Conservation (phyloP, 2,113 vertebrate species). For the Phoxinus phoxinus region DNA sequence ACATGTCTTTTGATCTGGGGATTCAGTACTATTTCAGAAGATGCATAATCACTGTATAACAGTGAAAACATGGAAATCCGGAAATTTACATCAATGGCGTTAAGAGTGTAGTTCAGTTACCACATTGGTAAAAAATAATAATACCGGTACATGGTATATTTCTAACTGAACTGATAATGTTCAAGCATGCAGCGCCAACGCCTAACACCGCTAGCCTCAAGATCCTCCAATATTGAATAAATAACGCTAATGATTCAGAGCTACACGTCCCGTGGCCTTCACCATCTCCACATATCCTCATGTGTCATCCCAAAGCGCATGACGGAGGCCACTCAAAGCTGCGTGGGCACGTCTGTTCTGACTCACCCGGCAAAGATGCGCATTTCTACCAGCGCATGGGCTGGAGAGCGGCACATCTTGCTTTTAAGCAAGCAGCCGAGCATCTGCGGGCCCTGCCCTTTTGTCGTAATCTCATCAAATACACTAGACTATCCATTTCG, state of each 20-base stretch:
- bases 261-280: conserved; percentile 4
- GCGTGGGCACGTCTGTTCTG: conserved; percentile 17
- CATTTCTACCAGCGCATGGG: conserved; percentile 18
- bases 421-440: conserved; percentile 9
- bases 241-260: conserved; percentile 20
- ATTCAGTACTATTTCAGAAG: no score
- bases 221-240: conserved; percentile 27
- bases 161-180: neutral
- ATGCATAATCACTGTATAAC: no score
- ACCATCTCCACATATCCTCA: conserved; percentile 26
- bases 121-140: no score
- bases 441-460: conserved; percentile 25
- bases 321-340: conserved; percentile 20
- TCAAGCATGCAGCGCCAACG: neutral
- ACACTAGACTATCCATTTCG: conserved; percentile 4
- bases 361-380: conserved; percentile 19
- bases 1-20: no score
- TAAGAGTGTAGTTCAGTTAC: no score
- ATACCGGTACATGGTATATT: no score
- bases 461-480: conserved; percentile 41
- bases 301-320: conserved; percentile 26
- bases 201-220: neutral
- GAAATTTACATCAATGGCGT: no score
- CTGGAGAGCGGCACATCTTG: conserved; percentile 7
- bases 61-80: no score